Evolutionary conservation across 2,888 invertebrate species (phyloP), one percentile per base, ranked within the genome.

Genomic region (Sesia bembeciformis): DNA sequence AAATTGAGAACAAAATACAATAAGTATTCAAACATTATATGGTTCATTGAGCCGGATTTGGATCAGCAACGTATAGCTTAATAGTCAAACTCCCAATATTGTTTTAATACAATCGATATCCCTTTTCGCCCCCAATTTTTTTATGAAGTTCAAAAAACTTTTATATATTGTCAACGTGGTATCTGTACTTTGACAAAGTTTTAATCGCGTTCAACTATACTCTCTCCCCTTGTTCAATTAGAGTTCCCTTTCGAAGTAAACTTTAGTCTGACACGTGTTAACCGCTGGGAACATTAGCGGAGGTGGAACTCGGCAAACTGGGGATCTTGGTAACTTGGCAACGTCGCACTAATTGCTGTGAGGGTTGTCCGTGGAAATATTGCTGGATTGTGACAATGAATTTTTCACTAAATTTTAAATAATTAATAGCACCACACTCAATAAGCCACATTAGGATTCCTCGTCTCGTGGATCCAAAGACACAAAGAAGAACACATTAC

Each of bases 231-330:
- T 50, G 50, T 50, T 39, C 50, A 50, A 50, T 50, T 50, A 50
- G 50, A 50, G 50, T 39, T 6, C 39, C 50, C 50, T 39, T 38
- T 50, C 50, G 3, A 50, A 50, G 50, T 50, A 50, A 50, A 50
- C 38, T 60, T 23, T 23, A 50, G 23, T 60, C 66, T 61, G 67
- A 68, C 68, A 62, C 68, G 61, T 66, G 62, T 61, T 66, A 67
- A 68, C 66, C 63, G 61, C 62, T 58, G 58, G 43, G 60, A 67
- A 66, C 66, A 70, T 69, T 70, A 69, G 63, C 57, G 57, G 59
- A 57, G 53, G 39, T 50, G 50, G 50, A 66, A 69, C 64, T 66
- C 63, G 54, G 55, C 49, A 55, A 61, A 65, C 61, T 57, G 55
- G 55, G 60, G 60, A 64, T 65, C 60, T 63, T 65, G 60, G 46